These are phyloP conservation scores for Cairina moschata DNA, from an alignment of 2,113 vertebrate genomes.

Conservation along the genomic window DNA sequence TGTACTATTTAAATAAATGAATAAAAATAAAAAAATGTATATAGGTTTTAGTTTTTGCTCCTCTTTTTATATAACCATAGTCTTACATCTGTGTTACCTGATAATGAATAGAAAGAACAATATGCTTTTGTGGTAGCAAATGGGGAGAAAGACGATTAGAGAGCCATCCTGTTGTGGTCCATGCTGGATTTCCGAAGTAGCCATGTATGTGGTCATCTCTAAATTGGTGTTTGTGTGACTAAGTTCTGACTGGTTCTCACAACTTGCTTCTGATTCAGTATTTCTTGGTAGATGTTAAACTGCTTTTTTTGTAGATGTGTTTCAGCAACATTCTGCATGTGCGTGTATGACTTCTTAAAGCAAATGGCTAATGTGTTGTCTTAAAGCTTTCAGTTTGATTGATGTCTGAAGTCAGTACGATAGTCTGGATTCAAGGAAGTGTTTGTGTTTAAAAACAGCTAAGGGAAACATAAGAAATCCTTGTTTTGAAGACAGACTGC, in stretches of 20 bases:
- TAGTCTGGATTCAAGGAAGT: neutral
- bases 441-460: neutral
- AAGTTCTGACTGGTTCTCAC: neutral
- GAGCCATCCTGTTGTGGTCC: neutral
- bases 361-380: too few species aligned
- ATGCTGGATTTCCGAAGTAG: neutral
- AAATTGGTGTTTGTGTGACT: neutral
- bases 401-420: neutral
- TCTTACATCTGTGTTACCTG: neutral
- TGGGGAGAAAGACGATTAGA: neutral
- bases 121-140: neutral
- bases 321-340: neutral
- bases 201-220: neutral
- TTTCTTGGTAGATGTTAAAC: neutral
- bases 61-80: rapidly evolving
- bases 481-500: neutral
- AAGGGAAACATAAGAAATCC: neutral
- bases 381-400: neutral
- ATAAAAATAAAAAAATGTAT: neutral
- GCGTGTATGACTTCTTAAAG: neutral
- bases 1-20: neutral
- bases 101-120: neutral
- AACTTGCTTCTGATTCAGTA: neutral
- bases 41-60: rapidly evolving
- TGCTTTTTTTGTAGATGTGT: neutral